A percentile compares a stretch with the other conserved stretches of the same genome.
phyloP scores from a whole-genome alignment of 2,888 invertebrate species.

The Nomada goodeniana region DNA sequence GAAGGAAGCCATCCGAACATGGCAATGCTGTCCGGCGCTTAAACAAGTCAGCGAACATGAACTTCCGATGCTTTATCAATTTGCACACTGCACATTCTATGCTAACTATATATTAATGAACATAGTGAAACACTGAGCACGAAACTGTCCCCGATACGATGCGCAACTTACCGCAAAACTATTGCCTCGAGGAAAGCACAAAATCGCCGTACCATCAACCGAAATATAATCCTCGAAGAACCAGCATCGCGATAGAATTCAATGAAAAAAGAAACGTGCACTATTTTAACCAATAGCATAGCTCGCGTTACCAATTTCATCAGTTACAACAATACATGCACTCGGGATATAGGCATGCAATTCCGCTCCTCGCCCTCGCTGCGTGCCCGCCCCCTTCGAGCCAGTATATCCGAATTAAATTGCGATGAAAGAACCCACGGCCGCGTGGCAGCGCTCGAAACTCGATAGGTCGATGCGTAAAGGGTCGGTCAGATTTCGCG shows the following conservation, averaged over 20 bases:
- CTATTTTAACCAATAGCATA: too few species aligned
- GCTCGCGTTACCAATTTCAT: too few species aligned
- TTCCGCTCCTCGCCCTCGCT: too few species aligned
- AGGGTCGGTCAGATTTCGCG: background rate
- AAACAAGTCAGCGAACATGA: constrained; percentile 21
- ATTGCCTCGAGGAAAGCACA: too few species aligned
- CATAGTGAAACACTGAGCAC: background rate
- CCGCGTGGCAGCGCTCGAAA: too few species aligned
- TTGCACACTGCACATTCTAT: background rate
- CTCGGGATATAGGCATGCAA: too few species aligned
- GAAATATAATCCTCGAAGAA: too few species aligned
- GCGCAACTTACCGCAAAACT: too few species aligned
- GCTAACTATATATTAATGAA: background rate
- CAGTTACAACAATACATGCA: too few species aligned
- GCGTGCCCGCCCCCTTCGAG: background rate
- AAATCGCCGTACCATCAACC: too few species aligned
- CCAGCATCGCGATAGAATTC: too few species aligned
- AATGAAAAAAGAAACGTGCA: too few species aligned
- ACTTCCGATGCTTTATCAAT: background rate
- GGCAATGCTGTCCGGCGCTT: background rate
- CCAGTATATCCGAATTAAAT: background rate
- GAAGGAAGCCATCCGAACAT: constrained; percentile 4
- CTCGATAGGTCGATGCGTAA: background rate
- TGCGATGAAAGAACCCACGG: background rate
- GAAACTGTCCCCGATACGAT: background rate